Base-by-base conservation (phyloP, 2,797 vertebrate genomes). In the Eptatretus atami region DNA sequence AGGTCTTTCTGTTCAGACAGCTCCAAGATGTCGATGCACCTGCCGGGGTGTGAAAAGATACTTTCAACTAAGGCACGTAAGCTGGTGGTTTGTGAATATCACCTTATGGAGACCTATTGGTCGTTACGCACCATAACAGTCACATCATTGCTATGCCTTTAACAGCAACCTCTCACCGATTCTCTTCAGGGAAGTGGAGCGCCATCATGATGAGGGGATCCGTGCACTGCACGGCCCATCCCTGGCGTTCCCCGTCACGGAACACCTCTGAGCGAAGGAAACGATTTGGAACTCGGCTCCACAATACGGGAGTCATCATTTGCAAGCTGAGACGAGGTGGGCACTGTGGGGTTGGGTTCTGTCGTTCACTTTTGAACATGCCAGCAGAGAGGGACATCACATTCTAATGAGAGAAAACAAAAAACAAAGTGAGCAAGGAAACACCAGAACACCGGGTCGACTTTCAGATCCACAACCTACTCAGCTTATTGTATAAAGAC, bases 171-270 rank as follows among this genome's bases (percentile, higher is more conserved):
- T 12, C n/a, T 12, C n/a, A 61, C 57, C 57, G n/a, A 24, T 61
- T 61, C 57, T 61, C 57, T 24, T 61, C 57, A 11, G 57, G 57
- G 9, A 61, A 61, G 57, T 61, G 57, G n/a, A 61, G 57, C 57
- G 57, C 57, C 57, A 61, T 61, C 57, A 61, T 61, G 57, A 61
- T 24, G 57, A 61, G 57, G n/a, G 57, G 57, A 61, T 61, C 57
- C n/a, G 57, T 61, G 57, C 57, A 61, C 57, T 61, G n/a, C 57
- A 61, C 57, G n/a, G 25, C 25, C 57, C 57, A 61, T n/a, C 57
- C 57, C 57, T 61, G n/a, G 11, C 12, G 57, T 24, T 61, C 57
- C n/a, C 57, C 25, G n/a, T 9, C 25, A 24, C 57, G 57, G n/a
- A 24, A n/a, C 57, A 12, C 12, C n/a, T 61, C 57, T 24, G 25